Evolutionary conservation across 2,797 vertebrate species (phyloP), one percentile per base, ranked within the genome.

Genomic region (Amblyopsis hoosieri): DNA sequence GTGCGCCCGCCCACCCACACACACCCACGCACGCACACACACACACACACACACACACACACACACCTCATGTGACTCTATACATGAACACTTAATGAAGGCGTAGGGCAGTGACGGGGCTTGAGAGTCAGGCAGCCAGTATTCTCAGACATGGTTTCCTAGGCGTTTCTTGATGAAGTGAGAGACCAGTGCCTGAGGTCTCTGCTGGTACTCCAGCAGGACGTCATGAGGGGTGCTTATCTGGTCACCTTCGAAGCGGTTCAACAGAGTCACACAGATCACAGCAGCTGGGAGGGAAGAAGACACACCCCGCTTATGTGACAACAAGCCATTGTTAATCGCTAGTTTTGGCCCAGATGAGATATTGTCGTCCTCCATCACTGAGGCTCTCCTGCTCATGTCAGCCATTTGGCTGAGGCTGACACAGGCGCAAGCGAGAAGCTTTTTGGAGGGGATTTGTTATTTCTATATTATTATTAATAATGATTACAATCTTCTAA

Each of bases 161-260:
- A 97, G 91, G 1, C 57, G 84, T 78, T 94, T 93, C 85, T 89
- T 93, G 85, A 97, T 97, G 61, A 96, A 95, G 70, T 91, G 83
- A 3, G 92, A 84, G 60, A 96, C 93, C 45, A 97, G 87, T 45
- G 85, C 60, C 87, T 96, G 95, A 45, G 94, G 96, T 68, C 87
- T 85, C 75, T 87, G 89, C 85, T 95, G 95, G 79, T 93, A 95
- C 60, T 96, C 93, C 60, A 85, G 51, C 69, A 96, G 89, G 69
- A 96, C 89, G 3, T 93, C 90, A 3, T 90, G 93, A 46, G 94
- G 42, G 0, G 89, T 89, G 6, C 76, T 91, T 86, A 96, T 96
- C 88, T 98, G 96, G 85, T 97, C 95, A 14, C 93, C 93, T 2
- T 96, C 82, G n/a, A 97, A 91, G 65, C 93, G 90, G 85, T 97